Percentiles rank a stretch among this genome's conserved stretches.
Evolutionary conservation across 2,797 vertebrate genomes (phyloP).

Genomic region (Meriones psammophilus): DNA sequence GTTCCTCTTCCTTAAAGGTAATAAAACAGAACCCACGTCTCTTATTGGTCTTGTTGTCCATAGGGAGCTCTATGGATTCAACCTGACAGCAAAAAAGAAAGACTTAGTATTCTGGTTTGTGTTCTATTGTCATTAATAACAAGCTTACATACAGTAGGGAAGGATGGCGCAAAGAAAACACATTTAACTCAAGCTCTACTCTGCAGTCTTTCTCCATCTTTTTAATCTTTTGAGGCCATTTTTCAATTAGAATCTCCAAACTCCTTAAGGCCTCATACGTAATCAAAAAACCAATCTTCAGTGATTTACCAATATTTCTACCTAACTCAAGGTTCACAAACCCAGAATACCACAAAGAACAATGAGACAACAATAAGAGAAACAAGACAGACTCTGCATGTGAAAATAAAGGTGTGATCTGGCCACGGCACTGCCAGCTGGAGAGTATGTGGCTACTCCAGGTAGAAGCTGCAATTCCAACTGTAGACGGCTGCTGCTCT

Average conservation of each 20-base stretch:
- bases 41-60: constrained; percentile 99
- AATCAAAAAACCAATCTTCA: not conserved
- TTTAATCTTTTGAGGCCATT: constrained; percentile 3
- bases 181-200: not conserved
- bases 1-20: constrained; percentile 98
- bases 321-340: constrained; percentile 55
- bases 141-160: not conserved
- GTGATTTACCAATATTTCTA: not conserved
- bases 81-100: constrained; percentile 89
- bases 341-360: not conserved
- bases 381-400: not conserved
- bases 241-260: not conserved
- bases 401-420: not conserved
- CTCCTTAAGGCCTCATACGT: not conserved
- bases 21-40: constrained; percentile 99
- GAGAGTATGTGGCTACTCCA: not conserved
- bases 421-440: not conserved
- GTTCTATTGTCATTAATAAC: not conserved
- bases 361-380: not conserved
- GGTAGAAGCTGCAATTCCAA: not conserved
- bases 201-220: not conserved
- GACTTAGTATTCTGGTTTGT: constrained; percentile 21
- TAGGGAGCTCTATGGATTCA: constrained; percentile 98
- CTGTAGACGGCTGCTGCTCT: not conserved
- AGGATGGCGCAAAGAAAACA: not conserved